Base-by-base conservation (phyloP, 2,113 vertebrate species). In the Deroptyus accipitrinus region DNA sequence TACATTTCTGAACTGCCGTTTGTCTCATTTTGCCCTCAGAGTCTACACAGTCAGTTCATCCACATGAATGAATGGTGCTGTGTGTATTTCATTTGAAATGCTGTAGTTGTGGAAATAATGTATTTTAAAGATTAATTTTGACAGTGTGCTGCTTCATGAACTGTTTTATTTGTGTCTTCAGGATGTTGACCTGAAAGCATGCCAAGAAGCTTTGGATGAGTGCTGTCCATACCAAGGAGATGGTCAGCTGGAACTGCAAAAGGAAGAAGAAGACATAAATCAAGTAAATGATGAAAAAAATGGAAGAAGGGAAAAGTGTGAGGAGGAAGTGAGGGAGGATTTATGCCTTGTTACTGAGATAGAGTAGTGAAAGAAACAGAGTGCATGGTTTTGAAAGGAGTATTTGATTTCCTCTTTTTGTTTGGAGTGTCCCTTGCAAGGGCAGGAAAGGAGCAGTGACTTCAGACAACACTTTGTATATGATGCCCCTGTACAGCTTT, bases 101-200 rank as follows among this genome's bases (percentile, higher is more conserved):
- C 22, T 86, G 6, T 44, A 7, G 5, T 28, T 72, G n/a, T 51
- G 1, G 27, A 31, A 63, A 48, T 41, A 15, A 1, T 44, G 22
- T 6, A 9, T 88, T 81, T 78, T 52, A 74, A 78, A 86, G 24
- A 74, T 54, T 5, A 20, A 31, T 81, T 85, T 42, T 77, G 48
- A n/a, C 22, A 86, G 22, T 8, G 0, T 33, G 17, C 35, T 87
- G 14, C 22, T 57, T 79, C 80, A 72, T 63, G 25, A 87, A 49
- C 20, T 1, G 0, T 30, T 84, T 51, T 68, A 27, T 86, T 91
- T 88, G 61, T 86, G 41, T 93, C 67, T 83, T 88, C 77, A 97
- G 96, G 92, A 91, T 75, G 70, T 67, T 90, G 94, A 95, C 72
- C 76, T 94, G 91, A 92, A 95, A 90, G 44, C 19, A 9, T 51